Evolutionary conservation across 2,113 vertebrate genomes (phyloP).

Genomic region (Erpornis zantholeuca): DNA sequence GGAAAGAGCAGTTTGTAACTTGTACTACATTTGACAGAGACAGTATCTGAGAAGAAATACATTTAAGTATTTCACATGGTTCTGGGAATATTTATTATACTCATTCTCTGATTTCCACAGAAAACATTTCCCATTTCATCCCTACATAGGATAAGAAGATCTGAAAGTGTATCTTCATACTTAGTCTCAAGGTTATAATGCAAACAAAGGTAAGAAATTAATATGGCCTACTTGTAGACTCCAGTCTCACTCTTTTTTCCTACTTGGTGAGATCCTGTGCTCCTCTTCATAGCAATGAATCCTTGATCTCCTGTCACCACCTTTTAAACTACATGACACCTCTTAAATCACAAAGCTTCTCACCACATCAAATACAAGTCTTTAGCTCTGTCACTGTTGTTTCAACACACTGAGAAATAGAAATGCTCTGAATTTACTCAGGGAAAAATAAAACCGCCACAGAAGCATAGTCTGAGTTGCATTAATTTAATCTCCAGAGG

Average conservation of each 20-base stretch:
- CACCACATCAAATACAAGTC: neutral
- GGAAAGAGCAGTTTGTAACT: neutral
- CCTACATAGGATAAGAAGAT: neutral
- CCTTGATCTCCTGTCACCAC: neutral
- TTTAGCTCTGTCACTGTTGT: neutral
- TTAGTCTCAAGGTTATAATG: neutral
- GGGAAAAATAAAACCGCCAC: neutral
- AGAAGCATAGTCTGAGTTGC: neutral
- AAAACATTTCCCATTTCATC: neutral
- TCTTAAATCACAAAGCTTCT: neutral
- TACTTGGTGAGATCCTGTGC: neutral
- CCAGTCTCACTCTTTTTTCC: neutral
- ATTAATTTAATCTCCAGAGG: neutral
- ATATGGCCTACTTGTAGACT: neutral
- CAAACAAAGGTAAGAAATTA: neutral
- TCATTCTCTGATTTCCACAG: neutral
- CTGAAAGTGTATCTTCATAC: neutral
- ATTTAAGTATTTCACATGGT: neutral
- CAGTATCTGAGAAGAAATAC: neutral
- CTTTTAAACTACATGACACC: neutral
- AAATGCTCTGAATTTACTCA: neutral
- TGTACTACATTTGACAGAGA: neutral
- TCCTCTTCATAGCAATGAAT: neutral
- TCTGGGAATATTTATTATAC: neutral
- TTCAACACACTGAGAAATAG: neutral